Base-by-base conservation (phyloP, 1,140 invertebrate genomes). In the Asbolus verrucosus region DNA sequence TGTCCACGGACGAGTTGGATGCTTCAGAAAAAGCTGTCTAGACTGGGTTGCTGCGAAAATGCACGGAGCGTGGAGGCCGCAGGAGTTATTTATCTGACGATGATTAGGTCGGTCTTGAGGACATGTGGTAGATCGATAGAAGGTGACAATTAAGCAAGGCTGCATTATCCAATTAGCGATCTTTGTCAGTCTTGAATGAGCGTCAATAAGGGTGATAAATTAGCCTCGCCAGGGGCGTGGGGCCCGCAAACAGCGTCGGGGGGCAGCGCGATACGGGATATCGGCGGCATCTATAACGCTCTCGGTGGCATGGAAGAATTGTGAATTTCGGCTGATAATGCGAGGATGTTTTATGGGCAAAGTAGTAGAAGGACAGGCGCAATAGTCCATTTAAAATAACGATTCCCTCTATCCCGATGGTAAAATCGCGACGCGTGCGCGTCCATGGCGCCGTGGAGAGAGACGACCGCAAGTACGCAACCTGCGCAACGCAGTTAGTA, bases 401-500 rank as follows among this genome's bases (percentile, higher is more conserved):
- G 61, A 63, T 63, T 63, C 61, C 16, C 46, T 27, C 46, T 54
- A 54, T 54, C 8, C 46, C 18, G 46, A 54, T 54, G 46, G 46
- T 27, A 54, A 13, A 43, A 27, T 27, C 46, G 46, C 21, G 61
- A 63, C 61, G 61, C 61, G 39, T 63, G 61, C 61, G 61, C 33
- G 59, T 61, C 59, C 5, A 16, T 11, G 19, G 3, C 50, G 54
- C 11, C 54, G 54, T 16, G 60, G 19, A 63, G 13, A 39, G 33
- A 41, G 61, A 63, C 33, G 33, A 24, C 46, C 46, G 39, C 39
- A 39, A 41, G 21, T 39, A 41, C 61, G 61, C 61, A 39, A 63
- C 33, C 61, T 63, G 61, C 61, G 61, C 61, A 63, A 63, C 61
- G 61, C 61, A 63, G 61, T 24, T 27, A 54, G 39, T 70, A 61